Base-by-base conservation (phyloP, 2,113 vertebrate species). In the Hassar affinis region DNA sequence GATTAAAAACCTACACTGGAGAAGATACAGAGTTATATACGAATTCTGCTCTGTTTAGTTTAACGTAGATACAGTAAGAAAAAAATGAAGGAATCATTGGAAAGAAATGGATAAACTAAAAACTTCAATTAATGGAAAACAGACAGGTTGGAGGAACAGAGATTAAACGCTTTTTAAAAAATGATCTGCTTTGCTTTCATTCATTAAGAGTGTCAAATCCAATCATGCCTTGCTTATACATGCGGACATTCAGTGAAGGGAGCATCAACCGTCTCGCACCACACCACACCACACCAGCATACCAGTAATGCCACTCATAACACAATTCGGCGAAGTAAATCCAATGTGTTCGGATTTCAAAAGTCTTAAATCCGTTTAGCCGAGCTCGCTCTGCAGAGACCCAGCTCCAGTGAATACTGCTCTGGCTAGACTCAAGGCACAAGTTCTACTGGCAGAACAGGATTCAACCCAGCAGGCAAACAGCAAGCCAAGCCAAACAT, bases 281-380 rank as follows among this genome's bases (percentile, higher is more conserved):
- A 56, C 33, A 72, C 22, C 68, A 42, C 51, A 38, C 66, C 49
- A 56, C 33, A 72, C 22, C 68, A 42, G n/a, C 80, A 57, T 84
- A 69, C 49, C 25, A 78, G 54, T 47, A 62, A 78, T 68, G 49
- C 57, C 38, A 71, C 30, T 61, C 42, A 18, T 74, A 84, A 72
- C 59, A 33, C 47, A n/a, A 81, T 72, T 81, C 52, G 35, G 25
- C 18, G 72, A 75, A 76, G 59, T 51, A 59, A 86, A 75, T 84
- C 17, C 47, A 82, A 49, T 72, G 45, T 71, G 35, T 79, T 84
- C 64, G 10, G 9, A 59, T 72, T 74, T 74, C 17, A 82, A 69
- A 59, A 25, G 59, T 2, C 25, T 80, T 54, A 81, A 72, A 18
- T 71, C 12, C 9, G 25, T 83, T 68, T 57, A 49, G 12, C 42